Evolutionary conservation across 2,113 vertebrate genomes (phyloP).

Genomic region (Rhizomys pruinosus): DNA sequence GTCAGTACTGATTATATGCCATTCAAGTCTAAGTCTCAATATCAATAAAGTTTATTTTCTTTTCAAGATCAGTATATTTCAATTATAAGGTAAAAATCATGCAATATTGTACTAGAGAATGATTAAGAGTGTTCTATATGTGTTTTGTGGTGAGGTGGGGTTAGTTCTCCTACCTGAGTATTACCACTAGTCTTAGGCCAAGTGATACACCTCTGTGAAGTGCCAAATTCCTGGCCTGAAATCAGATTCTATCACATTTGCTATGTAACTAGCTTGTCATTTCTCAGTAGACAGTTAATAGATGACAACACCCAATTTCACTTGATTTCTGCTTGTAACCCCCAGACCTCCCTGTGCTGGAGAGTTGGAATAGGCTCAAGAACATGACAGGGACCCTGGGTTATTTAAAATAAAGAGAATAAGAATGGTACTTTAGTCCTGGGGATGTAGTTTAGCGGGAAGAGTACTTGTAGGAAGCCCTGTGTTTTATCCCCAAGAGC

Average conservation of each 20-base stretch:
- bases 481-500: background rate
- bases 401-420: background rate
- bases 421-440: background rate
- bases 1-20: background rate
- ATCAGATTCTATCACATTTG: background rate
- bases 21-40: background rate
- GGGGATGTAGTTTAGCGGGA: background rate
- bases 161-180: background rate
- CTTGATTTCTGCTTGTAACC: background rate
- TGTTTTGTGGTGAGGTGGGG: background rate
- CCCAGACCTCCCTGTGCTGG: background rate
- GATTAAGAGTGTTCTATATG: background rate
- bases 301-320: background rate
- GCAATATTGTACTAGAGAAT: background rate
- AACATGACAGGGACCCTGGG: background rate
- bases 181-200: background rate
- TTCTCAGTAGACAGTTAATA: background rate
- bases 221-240: background rate
- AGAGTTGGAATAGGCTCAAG: constrained; percentile 25
- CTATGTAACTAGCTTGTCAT: background rate
- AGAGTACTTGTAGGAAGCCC: background rate
- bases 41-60: background rate
- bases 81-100: background rate
- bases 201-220: background rate
- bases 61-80: background rate